Evolutionary conservation across 2,113 vertebrate genomes (phyloP).

Genomic region (Coracopsis vasa): DNA sequence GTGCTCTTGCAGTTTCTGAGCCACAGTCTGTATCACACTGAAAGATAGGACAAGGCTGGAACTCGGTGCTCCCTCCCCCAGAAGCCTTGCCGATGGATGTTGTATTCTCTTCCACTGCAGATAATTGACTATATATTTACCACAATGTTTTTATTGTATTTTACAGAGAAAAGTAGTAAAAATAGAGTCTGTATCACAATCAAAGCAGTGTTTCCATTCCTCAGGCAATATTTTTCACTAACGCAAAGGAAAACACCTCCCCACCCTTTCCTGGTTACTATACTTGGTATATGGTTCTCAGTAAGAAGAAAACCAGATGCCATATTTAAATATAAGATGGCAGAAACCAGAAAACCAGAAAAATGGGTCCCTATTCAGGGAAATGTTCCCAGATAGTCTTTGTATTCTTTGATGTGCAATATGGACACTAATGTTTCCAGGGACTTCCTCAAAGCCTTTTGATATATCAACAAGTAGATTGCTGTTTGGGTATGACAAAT

Average conservation of each 20-base stretch:
- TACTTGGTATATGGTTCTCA: not conserved
- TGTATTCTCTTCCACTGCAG: not conserved
- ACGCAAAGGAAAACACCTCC: constrained; percentile 35
- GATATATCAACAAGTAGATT: not conserved
- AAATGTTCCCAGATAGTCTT: not conserved
- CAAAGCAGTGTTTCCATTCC: constrained; percentile 57
- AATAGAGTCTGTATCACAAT: constrained; percentile 18
- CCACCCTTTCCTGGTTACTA: constrained; percentile 40
- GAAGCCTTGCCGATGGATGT: not conserved
- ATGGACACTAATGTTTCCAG: not conserved
- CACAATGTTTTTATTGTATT: constrained; percentile 50
- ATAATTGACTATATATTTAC: constrained; percentile 36
- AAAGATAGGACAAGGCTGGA: not conserved
- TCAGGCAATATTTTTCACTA: constrained; percentile 35
- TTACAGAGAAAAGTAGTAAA: constrained; percentile 46
- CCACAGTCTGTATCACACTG: not conserved
- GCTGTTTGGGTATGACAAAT: not conserved
- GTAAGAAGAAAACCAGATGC: constrained; percentile 56
- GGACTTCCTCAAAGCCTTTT: not conserved
- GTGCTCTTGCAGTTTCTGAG: not conserved
- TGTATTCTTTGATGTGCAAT: not conserved
- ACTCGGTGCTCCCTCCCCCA: not conserved
- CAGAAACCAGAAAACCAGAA: constrained; percentile 16
- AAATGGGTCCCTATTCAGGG: not conserved
- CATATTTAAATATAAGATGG: constrained; percentile 36